These are phyloP conservation scores for Brachypalpus laphriformis DNA, from an alignment of 2,888 invertebrate species.

Conservation along the genomic window DNA sequence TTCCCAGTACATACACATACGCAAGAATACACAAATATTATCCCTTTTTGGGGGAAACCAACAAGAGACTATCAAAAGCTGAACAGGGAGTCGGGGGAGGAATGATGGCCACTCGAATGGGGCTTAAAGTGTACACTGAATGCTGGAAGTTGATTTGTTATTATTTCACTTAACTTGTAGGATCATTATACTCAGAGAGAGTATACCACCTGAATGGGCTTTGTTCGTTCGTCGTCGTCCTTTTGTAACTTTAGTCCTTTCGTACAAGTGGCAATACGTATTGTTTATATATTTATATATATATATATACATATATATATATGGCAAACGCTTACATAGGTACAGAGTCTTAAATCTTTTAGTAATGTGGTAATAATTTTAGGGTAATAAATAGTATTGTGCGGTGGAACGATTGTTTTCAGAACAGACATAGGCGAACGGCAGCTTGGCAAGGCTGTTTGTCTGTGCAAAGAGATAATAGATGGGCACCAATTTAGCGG, in stretches of 20 bases:
- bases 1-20: conserved; percentile 1
- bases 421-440: conserved; percentile 18
- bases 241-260: conserved; percentile 46
- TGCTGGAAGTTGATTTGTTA: conserved; percentile 74
- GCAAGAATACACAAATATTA: conserved; percentile 19
- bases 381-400: conserved; percentile 72
- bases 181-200: conserved; percentile 68
- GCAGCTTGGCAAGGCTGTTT: conserved; percentile 18
- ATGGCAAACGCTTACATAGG: conserved; percentile 28
- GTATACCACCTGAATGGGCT: conserved; percentile 67
- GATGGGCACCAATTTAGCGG: conserved; percentile 68
- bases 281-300: neutral
- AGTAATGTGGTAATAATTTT: conserved; percentile 74
- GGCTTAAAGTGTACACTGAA: conserved; percentile 59
- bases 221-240: conserved; percentile 40
- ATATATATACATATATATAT: neutral
- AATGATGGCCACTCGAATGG: conserved; percentile 62
- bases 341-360: conserved; percentile 67
- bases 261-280: conserved; percentile 36
- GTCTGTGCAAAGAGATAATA: conserved; percentile 55
- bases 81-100: neutral
- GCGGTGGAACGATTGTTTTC: conserved; percentile 69
- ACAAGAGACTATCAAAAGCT: conserved; percentile 12
- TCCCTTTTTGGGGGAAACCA: conserved; percentile 25
- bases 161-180: conserved; percentile 74